Base-by-base conservation (phyloP, 2,888 invertebrate species). In the Sturmia bella region DNA sequence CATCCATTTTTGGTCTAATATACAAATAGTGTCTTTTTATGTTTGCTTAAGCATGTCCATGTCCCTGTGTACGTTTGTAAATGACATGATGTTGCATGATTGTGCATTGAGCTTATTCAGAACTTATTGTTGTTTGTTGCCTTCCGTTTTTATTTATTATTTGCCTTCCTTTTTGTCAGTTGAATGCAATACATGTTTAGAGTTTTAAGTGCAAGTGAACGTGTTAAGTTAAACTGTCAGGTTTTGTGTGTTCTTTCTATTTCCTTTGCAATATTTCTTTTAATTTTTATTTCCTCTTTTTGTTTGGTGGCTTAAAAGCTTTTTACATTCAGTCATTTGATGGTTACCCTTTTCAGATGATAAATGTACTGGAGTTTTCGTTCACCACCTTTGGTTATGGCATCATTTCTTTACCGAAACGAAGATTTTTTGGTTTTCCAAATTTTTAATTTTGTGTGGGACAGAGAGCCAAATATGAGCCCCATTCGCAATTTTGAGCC, bases 41-140 rank as follows among this genome's bases (percentile, higher is more conserved):
- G 41, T 54, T 54, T 68, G 17, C 27, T 24, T 68, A 54, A 68
- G 43, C 73, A 56, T 45, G 59, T 50, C 17, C 27, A 61, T 50
- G 39, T 56, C 13, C 24, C 12, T 17, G 19, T 39, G 11, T 59
- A 27, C 41, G 37, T 37, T 59, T 72, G 59, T 37, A 78, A 59
- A 78, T 78, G 78, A 66, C 74, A 80, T 74, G 68, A 54, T 68
- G 61, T 59, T 79, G 66, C 78, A 78, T 78, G 78, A 59, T 66
- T 74, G 74, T 69, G 74, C 78, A 78, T 78, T 74, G 69, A 72
- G 80, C 69, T 74, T 80, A 69, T 80, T 69, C 63, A 80, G 68
- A 79, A 79, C 73, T 73, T 73, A 68, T 79, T 79, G 73, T 79
- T 68, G 59, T 59, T 48, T 66, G 72, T 39, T 41, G 21, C 19